Base-by-base conservation (phyloP, 92 coral and sea anemone genomes). In the Porites evermanni region DNA sequence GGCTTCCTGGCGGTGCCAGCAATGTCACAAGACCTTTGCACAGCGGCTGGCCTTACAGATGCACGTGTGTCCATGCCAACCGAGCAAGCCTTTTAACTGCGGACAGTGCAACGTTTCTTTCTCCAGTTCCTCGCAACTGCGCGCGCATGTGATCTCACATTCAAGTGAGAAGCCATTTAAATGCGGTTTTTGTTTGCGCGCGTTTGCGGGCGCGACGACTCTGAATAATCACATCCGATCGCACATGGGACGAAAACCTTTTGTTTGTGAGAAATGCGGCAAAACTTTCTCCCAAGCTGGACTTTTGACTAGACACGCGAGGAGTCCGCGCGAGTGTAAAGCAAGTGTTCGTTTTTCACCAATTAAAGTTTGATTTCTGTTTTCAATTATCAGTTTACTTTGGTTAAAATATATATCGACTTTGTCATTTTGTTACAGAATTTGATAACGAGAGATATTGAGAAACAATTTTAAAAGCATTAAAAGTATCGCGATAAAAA, bases 151-250 rank as follows among this genome's bases (percentile, higher is more conserved):
- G 85, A 87, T 91, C 53, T 87, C 90, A 63, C 99, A 95, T 75
- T 88, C 91, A 14, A 93, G 95, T 14, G 94, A 97, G 87, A 93
- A 91, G 88, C 98, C 96, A 69, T 96, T 96, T 79, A 96, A 95
- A 87, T 96, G 99, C 80, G 98, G 99, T 0, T 93, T 93, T 72
- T 97, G 99, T 86, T 89, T 91, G 74, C 99, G 98, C 11, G 92
- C 98, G n/a, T 95, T 97, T 79, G 98, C 89, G 50, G 99, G 97
- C 65, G 91, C 97, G 38, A 96, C 99, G 18, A 96, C 99, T 2
- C 79, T 96, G 78, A 95, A 93, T 74, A 96, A 96, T 79, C 99
- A 96, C 85, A 95, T 96, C 32, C 92, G 93, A 53, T 89, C 95
- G 20, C 99, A 96, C 78, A 93, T 96, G 16, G 99, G 99, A 51